Conservation (phyloP, 2,888 invertebrate species). For the Cabera pusaria region DNA sequence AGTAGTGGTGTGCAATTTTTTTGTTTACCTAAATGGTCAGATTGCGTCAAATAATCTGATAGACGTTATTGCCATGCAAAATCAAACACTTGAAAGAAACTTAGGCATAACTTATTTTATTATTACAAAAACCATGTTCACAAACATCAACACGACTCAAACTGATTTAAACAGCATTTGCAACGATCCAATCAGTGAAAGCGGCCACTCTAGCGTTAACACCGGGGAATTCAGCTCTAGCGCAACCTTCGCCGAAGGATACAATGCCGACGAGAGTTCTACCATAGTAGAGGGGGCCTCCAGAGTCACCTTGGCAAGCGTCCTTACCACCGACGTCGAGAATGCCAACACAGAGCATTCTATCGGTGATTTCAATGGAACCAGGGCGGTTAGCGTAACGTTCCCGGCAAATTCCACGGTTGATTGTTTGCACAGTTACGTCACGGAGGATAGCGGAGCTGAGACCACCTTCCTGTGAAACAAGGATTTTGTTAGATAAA, state of each 20-base stretch:
- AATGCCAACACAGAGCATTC: slow-evolving; percentile 53
- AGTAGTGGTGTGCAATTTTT: too few species aligned
- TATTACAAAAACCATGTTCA: too few species aligned
- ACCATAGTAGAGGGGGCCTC: slow-evolving; percentile 62
- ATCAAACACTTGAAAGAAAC: too few species aligned
- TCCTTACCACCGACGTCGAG: slow-evolving; percentile 38
- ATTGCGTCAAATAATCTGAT: too few species aligned
- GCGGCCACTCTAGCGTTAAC: slow-evolving; percentile 65
- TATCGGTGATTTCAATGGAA: slow-evolving; percentile 29
- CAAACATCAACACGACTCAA: too few species aligned
- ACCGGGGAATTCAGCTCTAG: slow-evolving; percentile 61
- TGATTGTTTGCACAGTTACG: slow-evolving; percentile 24
- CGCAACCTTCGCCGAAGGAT: slow-evolving; percentile 74
- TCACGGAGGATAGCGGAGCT: slow-evolving; percentile 15
- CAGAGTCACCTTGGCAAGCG: slow-evolving; percentile 49
- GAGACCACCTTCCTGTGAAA: slow-evolving; percentile 26
- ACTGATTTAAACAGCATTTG: slow-evolving; percentile 25
- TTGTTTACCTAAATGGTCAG: too few species aligned
- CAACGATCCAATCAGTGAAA: slow-evolving; percentile 50
- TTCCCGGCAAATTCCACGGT: slow-evolving; percentile 20
- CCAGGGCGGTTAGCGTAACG: slow-evolving; percentile 15
- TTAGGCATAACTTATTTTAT: too few species aligned
- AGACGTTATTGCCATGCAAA: too few species aligned
- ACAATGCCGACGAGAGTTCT: slow-evolving; percentile 63
- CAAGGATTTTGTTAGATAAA: too few species aligned